Evolutionary conservation across 2,888 invertebrate genomes (phyloP), one percentile per base, ranked within the genome.

Genomic region (Acleris emargana): DNA sequence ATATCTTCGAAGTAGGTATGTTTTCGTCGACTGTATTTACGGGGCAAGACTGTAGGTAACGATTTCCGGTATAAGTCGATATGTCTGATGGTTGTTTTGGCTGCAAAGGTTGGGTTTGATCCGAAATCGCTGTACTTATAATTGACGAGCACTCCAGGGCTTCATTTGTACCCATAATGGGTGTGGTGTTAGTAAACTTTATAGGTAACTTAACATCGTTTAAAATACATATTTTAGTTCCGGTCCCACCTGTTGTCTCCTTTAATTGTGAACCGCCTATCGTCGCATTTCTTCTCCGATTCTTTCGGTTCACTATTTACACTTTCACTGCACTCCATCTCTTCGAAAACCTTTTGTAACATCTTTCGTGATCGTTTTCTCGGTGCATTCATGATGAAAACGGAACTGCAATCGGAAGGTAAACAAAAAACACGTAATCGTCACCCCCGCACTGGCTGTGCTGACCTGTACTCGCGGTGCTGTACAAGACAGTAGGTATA

Each of bases 281-380:
- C 17, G 13, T 16, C 16, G 17, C 11, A 20, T 51, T 22, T 17
- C 18, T 22, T 51, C 13, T 17, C 51, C 17, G 20, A 18, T 18
- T 51, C 20, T 53, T 16, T 53, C 28, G 28, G 28, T 25, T 53
- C 28, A 9, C 17, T 58, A 45, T 58, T 18, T 22, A 49, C 47
- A 58, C 49, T 28, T 47, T 49, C 28, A 17, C 45, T 32, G 25
- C 25, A 58, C 47, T 49, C n/a, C 28, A 49, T 50, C 47, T 28
- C 25, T 25, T 25, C 25, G 5, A 25, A 25, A 25, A 59, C 50
- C 49, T 28, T 59, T 59, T 51, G 28, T 50, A 32, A 25, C 49
- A 51, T 42, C 28, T 51, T 59, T 59, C 32, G 50, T 50, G 59
- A 51, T 60, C 60, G 51, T 51, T 51, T 52, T 20, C 50, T 18